phyloP scores from a whole-genome alignment of 2,797 vertebrate species.

The Halcyon leucocephala region DNA sequence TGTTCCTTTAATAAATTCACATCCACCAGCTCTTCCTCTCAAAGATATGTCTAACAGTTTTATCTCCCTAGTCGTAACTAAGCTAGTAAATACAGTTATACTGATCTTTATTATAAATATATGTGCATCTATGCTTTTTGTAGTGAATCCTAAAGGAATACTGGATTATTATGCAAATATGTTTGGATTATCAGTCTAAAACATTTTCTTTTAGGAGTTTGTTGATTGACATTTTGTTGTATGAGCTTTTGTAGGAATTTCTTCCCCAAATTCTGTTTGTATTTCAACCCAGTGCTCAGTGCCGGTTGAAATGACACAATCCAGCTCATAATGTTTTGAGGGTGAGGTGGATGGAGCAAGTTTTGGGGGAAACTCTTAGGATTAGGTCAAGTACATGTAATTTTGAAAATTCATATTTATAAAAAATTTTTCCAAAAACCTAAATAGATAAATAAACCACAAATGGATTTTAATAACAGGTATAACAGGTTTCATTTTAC shows the following conservation, averaged over 20 bases:
- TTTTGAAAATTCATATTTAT: not conserved
- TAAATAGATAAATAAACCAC: not conserved
- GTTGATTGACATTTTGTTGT: not conserved
- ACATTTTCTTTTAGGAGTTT: not conserved
- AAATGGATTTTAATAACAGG: not conserved
- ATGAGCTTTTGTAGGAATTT: not conserved
- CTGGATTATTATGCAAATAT: not conserved
- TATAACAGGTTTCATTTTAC: not conserved
- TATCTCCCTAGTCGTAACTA: not conserved
- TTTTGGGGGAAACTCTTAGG: not conserved
- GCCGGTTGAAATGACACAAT: not conserved
- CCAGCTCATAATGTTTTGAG: not conserved
- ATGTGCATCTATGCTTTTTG: not conserved
- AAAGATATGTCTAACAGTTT: not conserved
- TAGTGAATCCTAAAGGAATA: not conserved
- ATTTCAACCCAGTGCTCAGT: not conserved
- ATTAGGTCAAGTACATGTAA: not conserved
- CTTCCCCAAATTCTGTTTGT: not conserved
- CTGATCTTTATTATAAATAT: not conserved
- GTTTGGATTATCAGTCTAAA: not conserved
- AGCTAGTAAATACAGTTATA: not conserved
- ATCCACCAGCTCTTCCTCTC: not conserved
- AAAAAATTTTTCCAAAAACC: not conserved
- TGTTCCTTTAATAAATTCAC: not conserved
- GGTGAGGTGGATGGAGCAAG: not conserved